Evolutionary conservation across 2,888 invertebrate species (phyloP), one percentile per base, ranked within the genome.

Genomic region (Zhuqinia jingwanae): DNA sequence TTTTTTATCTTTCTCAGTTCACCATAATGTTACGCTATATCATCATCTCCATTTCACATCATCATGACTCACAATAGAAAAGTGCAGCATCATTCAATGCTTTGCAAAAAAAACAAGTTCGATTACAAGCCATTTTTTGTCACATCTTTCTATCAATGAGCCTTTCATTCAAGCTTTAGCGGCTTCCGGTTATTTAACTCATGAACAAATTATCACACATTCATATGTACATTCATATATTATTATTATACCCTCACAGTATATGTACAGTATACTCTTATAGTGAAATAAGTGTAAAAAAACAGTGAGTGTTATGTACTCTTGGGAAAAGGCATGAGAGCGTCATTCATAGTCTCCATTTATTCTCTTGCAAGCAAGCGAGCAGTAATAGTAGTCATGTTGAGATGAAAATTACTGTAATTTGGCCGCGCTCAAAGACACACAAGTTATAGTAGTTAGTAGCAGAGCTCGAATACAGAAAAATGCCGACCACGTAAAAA

Each of bases 151-250:
- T 80, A 73, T 85, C 80, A 80, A 80, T 85, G 80, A 80, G 80
- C 58, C 80, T 77, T 85, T 78, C 78, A 84, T 84, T 75, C 83
- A 77, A n/a, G 85, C 85, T 85, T 79, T 85, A 80, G 79, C 79
- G 85, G 85, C 85, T 85, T 85, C 85, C 85, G 85, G 85, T 85
- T 85, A 76, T 80, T 85, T 85, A 85, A 80, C 85, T 80, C 85
- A 80, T 85, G 80, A 85, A 85, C 85, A 85, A 85, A 85, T 85
- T 85, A 85, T 85, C 79, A 85, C 85, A 85, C 85, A 65, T 77
- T 77, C 45, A 42, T 77, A 75, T 56, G 56, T 75, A 11, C 47
- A 30, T 27, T 5, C 11, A 13, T 17, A 58, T 36, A n/a, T n/a
- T n/a, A n/a, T n/a, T n/a, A n/a, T n/a, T n/a, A 65, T 30, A 65